Conservation (phyloP, 2,888 invertebrate species). For the Lucinisca nassula region DNA sequence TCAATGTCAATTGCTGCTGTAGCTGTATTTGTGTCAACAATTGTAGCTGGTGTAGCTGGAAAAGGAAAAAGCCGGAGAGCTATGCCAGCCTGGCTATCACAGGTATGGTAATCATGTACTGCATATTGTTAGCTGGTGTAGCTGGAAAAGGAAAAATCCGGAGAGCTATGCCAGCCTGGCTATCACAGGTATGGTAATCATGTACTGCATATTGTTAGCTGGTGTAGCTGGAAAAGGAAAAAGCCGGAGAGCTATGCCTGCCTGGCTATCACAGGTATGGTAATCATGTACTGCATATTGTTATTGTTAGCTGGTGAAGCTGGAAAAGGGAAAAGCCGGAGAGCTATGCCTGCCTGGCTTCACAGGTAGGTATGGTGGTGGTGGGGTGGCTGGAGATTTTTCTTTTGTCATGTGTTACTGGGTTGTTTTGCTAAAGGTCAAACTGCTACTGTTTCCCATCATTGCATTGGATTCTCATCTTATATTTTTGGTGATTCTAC, state of each 20-base stretch:
- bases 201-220: no score
- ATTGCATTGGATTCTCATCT: no score
- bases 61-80: not conserved
- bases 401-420: no score
- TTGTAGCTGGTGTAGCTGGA: not conserved
- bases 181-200: not conserved
- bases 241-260: not conserved
- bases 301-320: not conserved
- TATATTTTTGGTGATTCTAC: no score
- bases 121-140: not conserved
- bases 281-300: no score
- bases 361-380: no score
- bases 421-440: no score
- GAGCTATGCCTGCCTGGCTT: constrained; percentile 14
- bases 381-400: no score
- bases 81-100: constrained; percentile 10
- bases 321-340: not conserved
- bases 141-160: constrained; percentile 1
- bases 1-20: not conserved
- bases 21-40: constrained; percentile 1
- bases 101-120: not conserved
- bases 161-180: constrained; percentile 6
- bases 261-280: constrained; percentile 2
- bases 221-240: constrained; percentile 1
- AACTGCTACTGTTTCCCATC: no score